phyloP scores from a whole-genome alignment of 2,888 invertebrate species.

The Patella caerulea region DNA sequence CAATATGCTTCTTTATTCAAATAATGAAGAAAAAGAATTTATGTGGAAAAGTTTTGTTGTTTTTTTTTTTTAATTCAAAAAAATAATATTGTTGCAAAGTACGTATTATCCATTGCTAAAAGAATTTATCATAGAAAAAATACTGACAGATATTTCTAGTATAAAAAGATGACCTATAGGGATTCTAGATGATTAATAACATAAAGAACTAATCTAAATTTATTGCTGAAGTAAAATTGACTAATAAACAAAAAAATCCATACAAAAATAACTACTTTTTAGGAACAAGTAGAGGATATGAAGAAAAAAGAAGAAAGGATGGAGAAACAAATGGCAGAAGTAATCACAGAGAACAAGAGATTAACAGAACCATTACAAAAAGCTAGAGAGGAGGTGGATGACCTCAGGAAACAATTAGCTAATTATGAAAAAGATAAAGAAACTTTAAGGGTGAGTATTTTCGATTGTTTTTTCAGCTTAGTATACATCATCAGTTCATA shows the following conservation, averaged over 20 bases:
- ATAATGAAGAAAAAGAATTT: no score
- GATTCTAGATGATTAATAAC: not conserved
- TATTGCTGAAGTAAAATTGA: not conserved
- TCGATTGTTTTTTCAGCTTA: no score
- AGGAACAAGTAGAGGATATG: conserved; percentile 72
- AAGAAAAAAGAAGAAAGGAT: conserved; percentile 82
- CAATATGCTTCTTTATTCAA: no score
- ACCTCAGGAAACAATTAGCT: conserved; percentile 82
- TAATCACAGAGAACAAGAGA: conserved; percentile 82
- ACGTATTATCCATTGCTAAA: no score
- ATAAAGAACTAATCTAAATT: not conserved
- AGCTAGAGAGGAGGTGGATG: conserved; percentile 79
- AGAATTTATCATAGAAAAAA: no score
- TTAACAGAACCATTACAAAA: conserved; percentile 82
- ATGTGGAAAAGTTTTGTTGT: no score
- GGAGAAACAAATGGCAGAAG: conserved; percentile 79
- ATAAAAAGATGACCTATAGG: no score
- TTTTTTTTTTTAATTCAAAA: no score
- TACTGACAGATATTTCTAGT: no score
- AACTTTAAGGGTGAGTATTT: conserved; percentile 74
- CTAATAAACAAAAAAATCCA: not conserved
- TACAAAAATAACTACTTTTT: not conserved
- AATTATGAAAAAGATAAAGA: conserved; percentile 89
- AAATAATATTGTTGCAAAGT: no score
- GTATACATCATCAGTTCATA: no score